Percentiles rank a stretch among this genome's conserved stretches.
Conservation (phyloP, 1,140 invertebrate species). For the Pantala flavescens region DNA sequence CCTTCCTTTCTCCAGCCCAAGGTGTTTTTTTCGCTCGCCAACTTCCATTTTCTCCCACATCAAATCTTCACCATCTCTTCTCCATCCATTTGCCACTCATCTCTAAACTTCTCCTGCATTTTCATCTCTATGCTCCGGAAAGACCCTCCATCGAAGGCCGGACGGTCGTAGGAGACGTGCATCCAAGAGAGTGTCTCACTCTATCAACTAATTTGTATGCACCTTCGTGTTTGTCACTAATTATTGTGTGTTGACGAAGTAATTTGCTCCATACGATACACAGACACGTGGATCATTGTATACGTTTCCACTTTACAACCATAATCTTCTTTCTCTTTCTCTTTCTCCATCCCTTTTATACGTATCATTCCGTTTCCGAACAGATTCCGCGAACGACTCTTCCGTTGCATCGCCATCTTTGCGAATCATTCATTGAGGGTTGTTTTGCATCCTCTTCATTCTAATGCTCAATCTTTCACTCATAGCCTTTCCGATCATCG, state of each 20-base stretch:
- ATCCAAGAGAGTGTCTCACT: conserved; percentile 26
- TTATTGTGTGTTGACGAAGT: conserved; percentile 2
- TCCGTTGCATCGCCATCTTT: no score
- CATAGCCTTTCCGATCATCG: no score
- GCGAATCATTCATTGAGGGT: no score
- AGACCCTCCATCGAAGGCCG: no score
- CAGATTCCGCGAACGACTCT: no score
- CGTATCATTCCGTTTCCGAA: no score
- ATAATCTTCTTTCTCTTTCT: no score
- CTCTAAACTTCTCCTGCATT: conserved; percentile 4
- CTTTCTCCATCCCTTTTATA: no score
- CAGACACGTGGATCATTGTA: neutral
- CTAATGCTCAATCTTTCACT: no score
- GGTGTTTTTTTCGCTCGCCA: neutral
- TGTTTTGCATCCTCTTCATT: no score
- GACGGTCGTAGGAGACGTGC: conserved; percentile 26
- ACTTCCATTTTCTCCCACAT: conserved; percentile 23
- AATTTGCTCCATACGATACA: neutral
- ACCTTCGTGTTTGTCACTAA: neutral
- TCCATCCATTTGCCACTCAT: neutral
- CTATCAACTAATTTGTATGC: conserved; percentile 26
- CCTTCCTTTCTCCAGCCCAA: neutral
- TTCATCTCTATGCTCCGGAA: no score
- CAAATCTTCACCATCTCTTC: conserved; percentile 22
- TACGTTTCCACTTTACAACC: no score